These are phyloP conservation scores for Galaxea fascicularis DNA, from an alignment of 92 coral and sea anemone genomes.

Conservation along the genomic window DNA sequence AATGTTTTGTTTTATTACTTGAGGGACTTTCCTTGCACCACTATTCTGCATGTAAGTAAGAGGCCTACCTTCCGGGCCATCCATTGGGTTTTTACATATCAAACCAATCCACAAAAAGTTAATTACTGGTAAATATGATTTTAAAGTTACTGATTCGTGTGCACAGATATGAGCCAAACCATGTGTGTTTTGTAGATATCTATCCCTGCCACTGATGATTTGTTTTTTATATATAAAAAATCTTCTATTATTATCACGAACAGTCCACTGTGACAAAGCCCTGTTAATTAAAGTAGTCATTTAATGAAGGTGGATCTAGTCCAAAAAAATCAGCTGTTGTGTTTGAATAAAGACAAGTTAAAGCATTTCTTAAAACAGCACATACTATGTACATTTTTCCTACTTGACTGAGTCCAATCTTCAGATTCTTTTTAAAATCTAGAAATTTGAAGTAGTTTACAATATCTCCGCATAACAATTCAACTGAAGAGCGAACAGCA, in stretches of 20 bases:
- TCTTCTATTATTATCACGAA: slow-evolving; percentile 41
- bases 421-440: slow-evolving; percentile 10
- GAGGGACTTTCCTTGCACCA: slow-evolving; percentile 40
- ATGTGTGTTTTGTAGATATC: slow-evolving; percentile 23
- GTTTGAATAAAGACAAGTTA: slow-evolving; percentile 32
- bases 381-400: slow-evolving; percentile 27
- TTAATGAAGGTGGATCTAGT: slow-evolving; percentile 49
- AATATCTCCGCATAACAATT: slow-evolving; percentile 17
- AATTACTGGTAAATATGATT: slow-evolving; percentile 31
- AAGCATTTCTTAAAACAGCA: slow-evolving; percentile 16
- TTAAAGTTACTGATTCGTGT: slow-evolving; percentile 43
- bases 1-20: slow-evolving; percentile 41
- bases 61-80: slow-evolving; percentile 43
- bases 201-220: slow-evolving; percentile 34
- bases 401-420: too few species aligned
- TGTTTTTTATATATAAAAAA: slow-evolving; percentile 26
- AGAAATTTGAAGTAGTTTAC: slow-evolving; percentile 13
- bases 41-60: slow-evolving; percentile 31
- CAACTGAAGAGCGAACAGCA: slow-evolving; percentile 21
- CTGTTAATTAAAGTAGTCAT: slow-evolving; percentile 49
- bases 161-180: slow-evolving; percentile 35
- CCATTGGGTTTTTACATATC: slow-evolving; percentile 35
- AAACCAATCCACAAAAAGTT: slow-evolving; percentile 39
- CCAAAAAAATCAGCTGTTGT: slow-evolving; percentile 33
- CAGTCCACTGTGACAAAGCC: slow-evolving; percentile 51